Percentiles rank a stretch among this genome's conserved stretches.
Conservation (phyloP, 2,888 invertebrate genomes). For the Lasius platythorax region DNA sequence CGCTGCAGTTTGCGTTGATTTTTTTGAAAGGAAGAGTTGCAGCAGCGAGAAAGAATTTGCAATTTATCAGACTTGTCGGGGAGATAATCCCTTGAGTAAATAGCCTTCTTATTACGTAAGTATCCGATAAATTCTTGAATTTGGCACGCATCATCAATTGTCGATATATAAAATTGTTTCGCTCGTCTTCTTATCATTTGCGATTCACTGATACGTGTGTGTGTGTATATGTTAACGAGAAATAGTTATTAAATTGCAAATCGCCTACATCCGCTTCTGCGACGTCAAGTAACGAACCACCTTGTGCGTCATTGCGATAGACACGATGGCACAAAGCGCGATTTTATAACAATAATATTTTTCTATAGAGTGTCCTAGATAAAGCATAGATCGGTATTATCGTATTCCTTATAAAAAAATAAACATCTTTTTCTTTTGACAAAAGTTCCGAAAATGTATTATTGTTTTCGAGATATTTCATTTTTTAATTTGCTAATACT, state of each 20-base stretch:
- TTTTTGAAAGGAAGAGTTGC: conserved; percentile 68
- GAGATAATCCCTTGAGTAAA: conserved; percentile 70
- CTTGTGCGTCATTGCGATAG: conserved; percentile 67
- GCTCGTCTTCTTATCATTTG: background rate
- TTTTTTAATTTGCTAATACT: background rate
- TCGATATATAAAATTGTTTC: conserved; percentile 48
- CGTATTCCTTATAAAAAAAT: background rate
- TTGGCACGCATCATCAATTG: conserved; percentile 57
- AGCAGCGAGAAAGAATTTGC: conserved; percentile 66
- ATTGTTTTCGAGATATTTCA: background rate
- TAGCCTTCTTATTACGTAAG: conserved; percentile 68
- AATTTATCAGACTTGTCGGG: conserved; percentile 64
- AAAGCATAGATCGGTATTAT: background rate
- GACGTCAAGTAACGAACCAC: conserved; percentile 55
- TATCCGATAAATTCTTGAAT: conserved; percentile 68
- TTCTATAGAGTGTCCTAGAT: background rate
- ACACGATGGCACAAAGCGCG: conserved; percentile 73
- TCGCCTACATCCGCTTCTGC: conserved; percentile 68
- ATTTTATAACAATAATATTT: conserved; percentile 37
- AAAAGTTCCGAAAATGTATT: background rate
- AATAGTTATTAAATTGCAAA: conserved; percentile 51
- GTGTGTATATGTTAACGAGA: conserved; percentile 26
- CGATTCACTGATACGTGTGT: conserved; percentile 9
- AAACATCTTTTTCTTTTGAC: background rate
- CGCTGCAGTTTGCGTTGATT: background rate